Evolutionary conservation across 2,113 vertebrate genomes (phyloP).

Genomic region (Suncus etruscus): DNA sequence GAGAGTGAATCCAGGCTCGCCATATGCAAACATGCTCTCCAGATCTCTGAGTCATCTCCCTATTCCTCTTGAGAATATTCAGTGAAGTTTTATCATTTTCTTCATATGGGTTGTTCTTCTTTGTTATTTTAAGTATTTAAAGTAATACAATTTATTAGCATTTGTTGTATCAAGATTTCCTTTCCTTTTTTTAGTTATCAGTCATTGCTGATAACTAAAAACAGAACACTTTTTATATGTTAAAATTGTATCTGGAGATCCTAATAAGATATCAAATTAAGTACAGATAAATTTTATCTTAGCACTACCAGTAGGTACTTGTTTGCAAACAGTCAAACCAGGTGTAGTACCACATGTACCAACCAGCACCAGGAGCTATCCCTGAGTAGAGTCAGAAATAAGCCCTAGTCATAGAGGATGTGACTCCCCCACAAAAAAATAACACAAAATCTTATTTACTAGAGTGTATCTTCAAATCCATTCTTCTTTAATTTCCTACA

Average conservation of each 20-base stretch:
- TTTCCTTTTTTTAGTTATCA: constrained; percentile 20
- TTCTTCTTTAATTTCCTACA: constrained; percentile 3
- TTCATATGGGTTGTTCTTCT: background rate
- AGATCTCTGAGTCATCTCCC: too few species aligned
- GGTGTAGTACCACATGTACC: too few species aligned
- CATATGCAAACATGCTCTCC: too few species aligned
- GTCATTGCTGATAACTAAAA: background rate
- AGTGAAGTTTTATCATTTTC: constrained; percentile 11
- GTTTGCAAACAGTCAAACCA: too few species aligned
- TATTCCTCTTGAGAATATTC: background rate
- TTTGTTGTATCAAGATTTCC: background rate
- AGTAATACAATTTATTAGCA: background rate
- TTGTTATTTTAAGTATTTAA: constrained; percentile 19
- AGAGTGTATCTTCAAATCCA: background rate
- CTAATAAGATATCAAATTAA: background rate
- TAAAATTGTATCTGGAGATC: background rate
- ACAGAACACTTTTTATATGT: background rate
- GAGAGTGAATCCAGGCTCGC: too few species aligned
- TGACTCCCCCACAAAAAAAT: too few species aligned
- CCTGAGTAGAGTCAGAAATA: too few species aligned
- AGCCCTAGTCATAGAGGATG: too few species aligned
- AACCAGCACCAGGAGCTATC: too few species aligned
- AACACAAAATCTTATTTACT: background rate
- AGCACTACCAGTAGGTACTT: too few species aligned
- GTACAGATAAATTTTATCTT: too few species aligned